Evolutionary conservation across 1,140 invertebrate species (phyloP).

Genomic region (Rhagoletis pomonella): DNA sequence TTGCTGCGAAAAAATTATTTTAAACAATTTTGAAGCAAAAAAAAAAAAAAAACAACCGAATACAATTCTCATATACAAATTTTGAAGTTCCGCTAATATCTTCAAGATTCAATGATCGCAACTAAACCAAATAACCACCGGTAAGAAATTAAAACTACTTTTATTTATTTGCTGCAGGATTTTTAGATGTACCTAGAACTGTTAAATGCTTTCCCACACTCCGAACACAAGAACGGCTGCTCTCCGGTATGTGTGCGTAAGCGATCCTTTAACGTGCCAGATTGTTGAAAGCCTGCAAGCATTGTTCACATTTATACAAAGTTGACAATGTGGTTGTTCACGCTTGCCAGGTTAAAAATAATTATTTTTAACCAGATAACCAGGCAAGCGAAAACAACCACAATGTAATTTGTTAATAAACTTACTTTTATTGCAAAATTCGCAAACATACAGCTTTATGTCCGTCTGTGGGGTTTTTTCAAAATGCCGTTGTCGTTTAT

Average conservation of each 20-base stretch:
- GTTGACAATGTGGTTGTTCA: too few relatives aligned
- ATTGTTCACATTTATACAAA: background rate
- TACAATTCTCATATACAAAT: too few relatives aligned
- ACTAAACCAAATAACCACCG: too few relatives aligned
- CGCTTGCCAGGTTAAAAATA: too few relatives aligned
- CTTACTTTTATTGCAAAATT: conserved; percentile 56
- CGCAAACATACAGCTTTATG: conserved; percentile 27
- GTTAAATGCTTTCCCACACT: conserved; percentile 80
- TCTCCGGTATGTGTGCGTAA: conserved; percentile 79
- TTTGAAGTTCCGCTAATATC: too few relatives aligned
- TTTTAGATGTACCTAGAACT: conserved; percentile 70
- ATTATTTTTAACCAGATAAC: too few relatives aligned
- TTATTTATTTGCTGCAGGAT: background rate
- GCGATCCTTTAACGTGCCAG: conserved; percentile 77
- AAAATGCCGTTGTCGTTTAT: background rate
- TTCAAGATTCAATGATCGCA: too few relatives aligned
- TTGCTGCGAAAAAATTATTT: conserved; percentile 72
- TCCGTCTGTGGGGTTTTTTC: background rate
- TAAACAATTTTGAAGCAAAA: background rate
- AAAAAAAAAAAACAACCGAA: background rate
- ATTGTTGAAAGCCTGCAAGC: conserved; percentile 73
- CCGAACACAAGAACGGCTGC: conserved; percentile 79
- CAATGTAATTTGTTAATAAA: background rate
- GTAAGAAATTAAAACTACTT: too few relatives aligned
- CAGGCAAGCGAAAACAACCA: too few relatives aligned